A percentile compares a stretch with the other conserved stretches of the same genome.
phyloP scores from a whole-genome alignment of 1,140 invertebrate species.

The Cherax quadricarinatus region DNA sequence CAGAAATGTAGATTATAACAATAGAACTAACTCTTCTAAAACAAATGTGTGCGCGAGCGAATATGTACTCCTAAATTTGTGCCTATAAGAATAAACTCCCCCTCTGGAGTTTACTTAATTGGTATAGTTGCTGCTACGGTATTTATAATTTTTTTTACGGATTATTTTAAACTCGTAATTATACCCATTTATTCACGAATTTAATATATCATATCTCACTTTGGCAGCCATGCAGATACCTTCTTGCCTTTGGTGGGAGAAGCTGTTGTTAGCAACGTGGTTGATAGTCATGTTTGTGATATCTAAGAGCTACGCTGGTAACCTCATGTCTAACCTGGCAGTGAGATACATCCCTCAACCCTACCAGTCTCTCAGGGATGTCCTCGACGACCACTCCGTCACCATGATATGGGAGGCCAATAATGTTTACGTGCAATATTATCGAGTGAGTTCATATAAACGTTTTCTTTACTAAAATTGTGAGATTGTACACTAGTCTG shows the following conservation, averaged over 20 bases:
- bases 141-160: too few species aligned
- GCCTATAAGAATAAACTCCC: too few species aligned
- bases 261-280: background rate
- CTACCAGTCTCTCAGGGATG: slow-evolving; percentile 1
- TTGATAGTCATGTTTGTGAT: slow-evolving; percentile 1
- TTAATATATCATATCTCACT: background rate
- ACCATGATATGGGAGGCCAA: background rate
- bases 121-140: too few species aligned
- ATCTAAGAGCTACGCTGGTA: slow-evolving; percentile 13
- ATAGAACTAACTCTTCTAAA: too few species aligned
- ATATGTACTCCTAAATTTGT: too few species aligned
- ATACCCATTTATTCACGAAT: too few species aligned
- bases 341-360: slow-evolving; percentile 22
- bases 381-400: background rate
- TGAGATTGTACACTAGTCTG: background rate
- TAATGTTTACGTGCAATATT: background rate
- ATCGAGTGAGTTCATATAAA: background rate
- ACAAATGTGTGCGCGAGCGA: too few species aligned
- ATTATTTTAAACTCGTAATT: too few species aligned
- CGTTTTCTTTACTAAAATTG: background rate
- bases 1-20: too few species aligned
- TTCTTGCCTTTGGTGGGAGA: background rate
- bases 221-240: background rate
- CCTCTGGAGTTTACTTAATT: too few species aligned
- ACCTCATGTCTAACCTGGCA: slow-evolving; percentile 13